phyloP scores from a whole-genome alignment of 2,888 invertebrate genomes.

The Tenthredo scrophulariae region DNA sequence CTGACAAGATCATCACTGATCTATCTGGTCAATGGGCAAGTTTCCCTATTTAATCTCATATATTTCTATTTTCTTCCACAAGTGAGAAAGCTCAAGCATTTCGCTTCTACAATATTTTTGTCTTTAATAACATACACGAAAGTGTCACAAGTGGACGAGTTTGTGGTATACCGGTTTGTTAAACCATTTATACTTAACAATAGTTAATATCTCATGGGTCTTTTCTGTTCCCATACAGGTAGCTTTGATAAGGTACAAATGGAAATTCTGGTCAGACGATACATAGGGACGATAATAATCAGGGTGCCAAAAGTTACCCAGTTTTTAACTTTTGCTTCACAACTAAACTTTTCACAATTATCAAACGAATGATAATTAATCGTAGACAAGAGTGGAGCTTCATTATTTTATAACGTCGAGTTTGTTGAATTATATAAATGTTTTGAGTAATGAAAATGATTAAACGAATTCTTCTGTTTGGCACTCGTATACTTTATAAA shows the following conservation, averaged over 20 bases:
- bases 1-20: neutral
- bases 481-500: slow-evolving; percentile 34
- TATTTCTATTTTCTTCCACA: neutral
- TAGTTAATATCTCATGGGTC: slow-evolving; percentile 33
- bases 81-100: slow-evolving; percentile 17
- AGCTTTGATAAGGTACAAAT: slow-evolving; percentile 66
- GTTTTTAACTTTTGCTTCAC: neutral
- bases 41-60: neutral
- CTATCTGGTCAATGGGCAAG: neutral
- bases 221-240: slow-evolving; percentile 60
- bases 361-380: neutral
- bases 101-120: slow-evolving; percentile 9
- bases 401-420: neutral
- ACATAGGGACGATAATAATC: slow-evolving; percentile 1
- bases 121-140: slow-evolving; percentile 21
- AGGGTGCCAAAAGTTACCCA: slow-evolving; percentile 38
- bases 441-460: neutral
- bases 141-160: slow-evolving; percentile 37
- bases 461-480: slow-evolving; percentile 19
- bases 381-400: neutral
- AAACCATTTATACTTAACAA: slow-evolving; percentile 38
- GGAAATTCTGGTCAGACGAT: slow-evolving; percentile 59
- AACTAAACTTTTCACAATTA: neutral
- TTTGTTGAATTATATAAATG: neutral
- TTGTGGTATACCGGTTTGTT: neutral